phyloP scores from a whole-genome alignment of 2,797 vertebrate species.

The Neostethus bicornis region DNA sequence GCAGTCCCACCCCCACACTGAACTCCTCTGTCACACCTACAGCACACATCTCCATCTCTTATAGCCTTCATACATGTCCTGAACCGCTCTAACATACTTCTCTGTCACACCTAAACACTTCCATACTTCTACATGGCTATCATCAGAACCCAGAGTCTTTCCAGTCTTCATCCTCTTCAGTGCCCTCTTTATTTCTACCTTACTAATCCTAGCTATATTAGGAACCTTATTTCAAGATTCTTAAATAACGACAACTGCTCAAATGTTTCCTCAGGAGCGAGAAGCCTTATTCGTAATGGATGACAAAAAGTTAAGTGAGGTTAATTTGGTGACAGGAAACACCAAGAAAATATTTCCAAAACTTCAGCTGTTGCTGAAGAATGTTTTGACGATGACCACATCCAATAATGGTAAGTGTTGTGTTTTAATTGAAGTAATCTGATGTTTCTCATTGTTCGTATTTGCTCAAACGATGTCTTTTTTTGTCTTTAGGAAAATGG shows the following conservation, averaged over 20 bases:
- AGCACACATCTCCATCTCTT: too few relatives aligned
- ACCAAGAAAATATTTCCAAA: slow-evolving; percentile 90
- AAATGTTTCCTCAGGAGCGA: slow-evolving; percentile 82
- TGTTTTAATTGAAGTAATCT: background rate
- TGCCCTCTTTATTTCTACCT: too few relatives aligned
- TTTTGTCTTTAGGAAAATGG: slow-evolving; percentile 83
- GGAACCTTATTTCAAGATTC: too few relatives aligned
- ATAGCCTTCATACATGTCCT: too few relatives aligned
- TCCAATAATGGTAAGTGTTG: slow-evolving; percentile 84
- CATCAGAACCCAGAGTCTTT: too few relatives aligned
- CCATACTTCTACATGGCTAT: too few relatives aligned
- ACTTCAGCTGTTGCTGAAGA: slow-evolving; percentile 86
- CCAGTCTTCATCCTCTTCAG: too few relatives aligned
- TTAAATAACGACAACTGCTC: background rate
- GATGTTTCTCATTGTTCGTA: background rate
- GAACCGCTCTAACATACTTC: too few relatives aligned
- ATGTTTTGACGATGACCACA: slow-evolving; percentile 81
- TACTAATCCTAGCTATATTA: too few relatives aligned
- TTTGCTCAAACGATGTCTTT: background rate
- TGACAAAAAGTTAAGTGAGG: slow-evolving; percentile 88
- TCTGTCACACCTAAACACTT: too few relatives aligned
- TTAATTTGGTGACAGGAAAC: slow-evolving; percentile 88
- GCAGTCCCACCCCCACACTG: too few relatives aligned
- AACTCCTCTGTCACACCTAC: too few relatives aligned
- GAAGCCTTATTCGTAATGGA: slow-evolving; percentile 91